These are phyloP conservation scores for Simalia tracyae DNA, from an alignment of 2,797 vertebrate species.

Conservation along the genomic window DNA sequence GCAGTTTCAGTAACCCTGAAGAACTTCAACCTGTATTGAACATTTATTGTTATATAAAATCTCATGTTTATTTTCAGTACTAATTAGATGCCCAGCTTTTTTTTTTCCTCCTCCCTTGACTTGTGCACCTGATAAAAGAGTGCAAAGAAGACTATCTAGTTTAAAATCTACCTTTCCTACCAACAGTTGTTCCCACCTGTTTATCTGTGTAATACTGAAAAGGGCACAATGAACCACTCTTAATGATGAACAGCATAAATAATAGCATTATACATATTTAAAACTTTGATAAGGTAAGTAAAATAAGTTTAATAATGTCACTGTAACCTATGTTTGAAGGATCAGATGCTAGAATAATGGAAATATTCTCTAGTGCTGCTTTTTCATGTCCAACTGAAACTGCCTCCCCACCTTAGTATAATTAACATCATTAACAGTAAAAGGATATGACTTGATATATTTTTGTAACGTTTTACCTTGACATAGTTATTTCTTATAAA, in stretches of 20 bases:
- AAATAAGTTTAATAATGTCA: neutral
- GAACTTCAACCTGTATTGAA: neutral
- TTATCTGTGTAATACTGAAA: neutral
- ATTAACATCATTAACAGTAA: neutral
- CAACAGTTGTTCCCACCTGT: neutral
- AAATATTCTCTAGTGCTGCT: neutral
- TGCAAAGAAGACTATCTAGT: neutral
- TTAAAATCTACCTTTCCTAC: neutral
- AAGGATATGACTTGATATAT: neutral
- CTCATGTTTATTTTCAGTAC: neutral
- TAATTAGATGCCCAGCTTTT: neutral
- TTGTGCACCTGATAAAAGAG: neutral
- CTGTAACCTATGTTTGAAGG: neutral
- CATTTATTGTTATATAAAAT: neutral
- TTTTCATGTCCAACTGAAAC: neutral
- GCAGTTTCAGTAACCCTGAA: neutral
- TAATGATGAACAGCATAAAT: neutral
- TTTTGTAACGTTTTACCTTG: accelerated
- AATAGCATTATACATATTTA: neutral
- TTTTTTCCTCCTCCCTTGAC: neutral
- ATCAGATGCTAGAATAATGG: neutral
- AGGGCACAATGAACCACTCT: neutral
- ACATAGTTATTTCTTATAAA: neutral
- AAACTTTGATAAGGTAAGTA: neutral
- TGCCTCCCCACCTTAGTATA: neutral